These are phyloP conservation scores for Pempheris klunzingeri DNA, from an alignment of 2,797 vertebrate genomes.

Conservation along the genomic window DNA sequence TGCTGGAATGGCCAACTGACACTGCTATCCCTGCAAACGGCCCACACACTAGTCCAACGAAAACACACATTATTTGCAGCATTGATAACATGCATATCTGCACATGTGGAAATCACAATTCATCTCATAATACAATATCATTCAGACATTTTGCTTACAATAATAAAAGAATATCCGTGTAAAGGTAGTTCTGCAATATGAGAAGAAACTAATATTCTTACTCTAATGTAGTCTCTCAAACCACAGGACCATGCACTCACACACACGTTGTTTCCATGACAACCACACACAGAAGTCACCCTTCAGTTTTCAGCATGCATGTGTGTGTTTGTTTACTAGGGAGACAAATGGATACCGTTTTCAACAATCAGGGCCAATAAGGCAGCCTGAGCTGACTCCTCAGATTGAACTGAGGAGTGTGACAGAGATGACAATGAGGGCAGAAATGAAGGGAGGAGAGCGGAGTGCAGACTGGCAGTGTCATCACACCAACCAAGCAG, in stretches of 20 bases:
- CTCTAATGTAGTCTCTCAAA: background rate
- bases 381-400: background rate
- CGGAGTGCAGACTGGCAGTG: background rate
- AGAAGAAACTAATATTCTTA: background rate
- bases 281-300: slow-evolving; percentile 59
- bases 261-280: slow-evolving; percentile 72
- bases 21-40: too few species aligned
- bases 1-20: too few species aligned
- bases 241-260: slow-evolving; percentile 4
- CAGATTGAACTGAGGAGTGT: slow-evolving; percentile 4
- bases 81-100: too few species aligned
- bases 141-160: too few species aligned
- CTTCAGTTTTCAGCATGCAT: background rate
- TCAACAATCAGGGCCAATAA: slow-evolving; percentile 4
- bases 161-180: too few species aligned
- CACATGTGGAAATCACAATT: too few species aligned
- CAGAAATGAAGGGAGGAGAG: background rate
- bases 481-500: background rate
- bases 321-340: background rate
- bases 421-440: background rate
- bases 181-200: too few species aligned
- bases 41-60: too few species aligned
- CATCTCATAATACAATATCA: background rate
- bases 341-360: background rate
- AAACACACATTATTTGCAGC: too few species aligned